Base-by-base conservation (phyloP, 35 echinoderm and acorn worm genomes). In the Anneissia japonica region DNA sequence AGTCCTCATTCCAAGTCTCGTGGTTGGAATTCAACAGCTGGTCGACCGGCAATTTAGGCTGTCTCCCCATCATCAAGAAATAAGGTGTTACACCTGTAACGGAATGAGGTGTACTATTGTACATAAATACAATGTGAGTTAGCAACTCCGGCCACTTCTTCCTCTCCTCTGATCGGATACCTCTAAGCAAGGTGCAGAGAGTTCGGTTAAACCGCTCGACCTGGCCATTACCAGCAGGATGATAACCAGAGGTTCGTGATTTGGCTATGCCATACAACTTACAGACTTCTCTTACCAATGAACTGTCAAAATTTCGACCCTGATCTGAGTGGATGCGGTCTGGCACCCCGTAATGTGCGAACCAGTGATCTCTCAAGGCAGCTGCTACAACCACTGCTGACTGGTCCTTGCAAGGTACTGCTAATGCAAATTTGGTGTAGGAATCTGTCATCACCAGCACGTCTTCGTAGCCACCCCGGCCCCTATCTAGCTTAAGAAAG, bases 171-270 rank as follows among this genome's bases (percentile, higher is more conserved):
- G 6, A 33, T 9, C 7, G 16, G 10, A 76, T 9, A 10, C 29
- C 11, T 35, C 73, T 11, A 32, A 86, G 35, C 72, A 74, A 76
- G 26, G 29, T 10, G 35, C 72, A 76, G 10, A 86, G 72, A 37
- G 84, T 86, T 5, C 72, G 3, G 38, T 86, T 86, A 39, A 86
- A 86, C 4, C 85, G 33, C 39, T 87, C 85, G 21, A 28, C 37
- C 34, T 86, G 84, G 7, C 55, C 73, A 37, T 86, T 86, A 11
- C 84, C 51, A 37, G 77, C 74, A 45, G 85, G 85, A 34, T 87
- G 39, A 35, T 79, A 87, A 1, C 74, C 74, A 32, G 85, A 78
- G 74, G 85, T 87, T 12, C 39, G 73, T 7, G 85, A 80, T 46
- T 87, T 84, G n/a, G n/a, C n/a, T 5, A 39, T 38, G 17, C 21